Base-by-base conservation (phyloP, 2,113 vertebrate genomes). In the Callaeas wilsoni region DNA sequence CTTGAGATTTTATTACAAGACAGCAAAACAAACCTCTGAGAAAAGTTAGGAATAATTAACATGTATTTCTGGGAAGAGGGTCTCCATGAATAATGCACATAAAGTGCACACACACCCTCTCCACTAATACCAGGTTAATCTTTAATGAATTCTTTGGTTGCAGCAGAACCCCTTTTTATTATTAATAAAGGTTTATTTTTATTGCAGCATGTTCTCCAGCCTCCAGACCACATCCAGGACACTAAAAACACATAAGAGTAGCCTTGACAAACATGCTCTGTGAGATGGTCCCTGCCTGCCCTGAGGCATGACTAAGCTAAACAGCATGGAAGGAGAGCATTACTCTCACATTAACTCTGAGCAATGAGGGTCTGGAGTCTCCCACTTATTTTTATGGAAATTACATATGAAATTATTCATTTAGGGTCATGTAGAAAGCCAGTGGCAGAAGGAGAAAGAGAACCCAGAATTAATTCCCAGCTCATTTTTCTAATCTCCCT, bases 181-280 rank as follows among this genome's bases (percentile, higher is more conserved):
- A 90, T 69, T 94, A 91, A 93, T 75, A 94, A 79, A 68, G 12
- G 30, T 55, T 71, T 91, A 9, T 57, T 90, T 90, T 93, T 88
- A 88, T 80, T 81, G 35, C 23, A 83, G 59, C 11, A 7, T 75
- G 46, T 73, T 73, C 44, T 76, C 25, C 47, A 75, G 65, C 23
- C 78, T 87, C 85, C 79, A 73, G n/a, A 73, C 42, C 55, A 41
- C n/a, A 73, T 53, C 47, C 56, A 88, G 55, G 52, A 53, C 71
- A 46, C 30, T 65, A 90, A 76, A 77, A 88, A 35, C 53, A 85
- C 7, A 0, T 25, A 62, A 69, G 29, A 57, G 26, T 46, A 80
- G 55, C 67, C 37, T 13, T 80, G 63, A 50, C 42, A 92, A 90
- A 87, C 4, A 56, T 33, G 25, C 55, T 77, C 53, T 80, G 70